A percentile compares a stretch with the other conserved stretches of the same genome.
phyloP scores from a whole-genome alignment of 2,888 invertebrate genomes.

The Congeria kusceri region DNA sequence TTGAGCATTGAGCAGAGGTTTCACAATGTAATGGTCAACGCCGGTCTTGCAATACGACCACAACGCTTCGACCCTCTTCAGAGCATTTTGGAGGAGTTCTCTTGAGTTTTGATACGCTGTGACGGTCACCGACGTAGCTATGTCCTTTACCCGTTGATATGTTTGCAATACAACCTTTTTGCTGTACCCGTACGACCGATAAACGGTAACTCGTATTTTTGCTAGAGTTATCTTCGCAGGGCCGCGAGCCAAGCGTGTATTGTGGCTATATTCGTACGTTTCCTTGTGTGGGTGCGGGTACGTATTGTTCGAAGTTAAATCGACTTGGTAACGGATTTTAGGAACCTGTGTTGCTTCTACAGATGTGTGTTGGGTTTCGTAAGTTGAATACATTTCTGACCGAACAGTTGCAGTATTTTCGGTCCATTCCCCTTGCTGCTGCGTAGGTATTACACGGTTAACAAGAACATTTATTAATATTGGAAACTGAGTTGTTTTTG shows the following conservation, averaged over 20 bases:
- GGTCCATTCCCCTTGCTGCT: too few relatives aligned
- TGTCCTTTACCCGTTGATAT: slow-evolving; percentile 55
- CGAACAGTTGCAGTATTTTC: too few relatives aligned
- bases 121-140: slow-evolving; percentile 45
- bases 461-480: too few relatives aligned
- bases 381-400: too few relatives aligned
- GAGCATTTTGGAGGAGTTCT: slow-evolving; percentile 35
- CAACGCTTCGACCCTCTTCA: slow-evolving; percentile 52
- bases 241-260: slow-evolving; percentile 38
- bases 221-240: slow-evolving; percentile 47
- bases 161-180: slow-evolving; percentile 43
- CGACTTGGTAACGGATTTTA: slow-evolving; percentile 6
- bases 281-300: slow-evolving; percentile 59
- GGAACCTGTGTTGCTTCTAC: too few relatives aligned
- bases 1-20: slow-evolving; percentile 52
- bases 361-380: too few relatives aligned
- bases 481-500: too few relatives aligned
- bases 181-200: slow-evolving; percentile 37
- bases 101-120: slow-evolving; percentile 44
- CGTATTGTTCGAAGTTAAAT: slow-evolving; percentile 55
- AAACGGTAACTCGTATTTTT: slow-evolving; percentile 57
- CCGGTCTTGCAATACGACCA: slow-evolving; percentile 60
- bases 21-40: slow-evolving; percentile 55
- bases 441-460: too few relatives aligned
- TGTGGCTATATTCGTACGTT: slow-evolving; percentile 50